Conservation (phyloP, 2,888 invertebrate genomes). For the Germaria angustata region DNA sequence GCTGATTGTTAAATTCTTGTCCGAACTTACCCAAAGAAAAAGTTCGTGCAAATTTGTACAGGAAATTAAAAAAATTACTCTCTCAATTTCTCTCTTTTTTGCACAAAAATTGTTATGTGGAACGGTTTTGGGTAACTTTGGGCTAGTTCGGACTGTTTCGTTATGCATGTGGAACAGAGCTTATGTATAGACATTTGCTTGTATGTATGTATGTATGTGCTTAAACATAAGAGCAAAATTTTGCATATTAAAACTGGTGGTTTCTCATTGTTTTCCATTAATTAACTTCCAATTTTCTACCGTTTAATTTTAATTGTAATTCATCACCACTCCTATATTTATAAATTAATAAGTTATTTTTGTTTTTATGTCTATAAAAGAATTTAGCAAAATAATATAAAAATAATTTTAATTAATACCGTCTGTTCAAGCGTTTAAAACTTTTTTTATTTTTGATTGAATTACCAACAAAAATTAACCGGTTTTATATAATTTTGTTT, state of each 20-base stretch:
- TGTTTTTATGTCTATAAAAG: not conserved
- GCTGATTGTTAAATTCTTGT: too few species aligned
- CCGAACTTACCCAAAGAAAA: too few species aligned
- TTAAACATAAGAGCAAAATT: not conserved
- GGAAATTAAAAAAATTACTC: too few species aligned
- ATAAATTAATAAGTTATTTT: slow-evolving; percentile 9
- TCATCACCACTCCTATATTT: slow-evolving; percentile 28
- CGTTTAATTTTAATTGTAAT: slow-evolving; percentile 6
- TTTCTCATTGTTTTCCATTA: not conserved
- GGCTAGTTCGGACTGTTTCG: too few species aligned
- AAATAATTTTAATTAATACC: slow-evolving; percentile 26
- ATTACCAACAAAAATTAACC: slow-evolving; percentile 10
- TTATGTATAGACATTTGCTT: too few species aligned
- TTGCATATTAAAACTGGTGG: not conserved
- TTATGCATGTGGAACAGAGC: too few species aligned
- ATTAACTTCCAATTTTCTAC: slow-evolving; percentile 27
- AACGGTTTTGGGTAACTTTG: too few species aligned
- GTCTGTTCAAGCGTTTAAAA: not conserved
- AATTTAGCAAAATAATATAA: not conserved
- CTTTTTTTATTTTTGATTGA: not conserved
- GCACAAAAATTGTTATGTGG: too few species aligned
- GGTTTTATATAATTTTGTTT: slow-evolving; percentile 1
- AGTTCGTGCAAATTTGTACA: too few species aligned
- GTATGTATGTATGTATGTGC: too few species aligned
- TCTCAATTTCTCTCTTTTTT: too few species aligned